Base-by-base conservation (phyloP, 2,888 invertebrate genomes). In the Pharmacophagus antenor region DNA sequence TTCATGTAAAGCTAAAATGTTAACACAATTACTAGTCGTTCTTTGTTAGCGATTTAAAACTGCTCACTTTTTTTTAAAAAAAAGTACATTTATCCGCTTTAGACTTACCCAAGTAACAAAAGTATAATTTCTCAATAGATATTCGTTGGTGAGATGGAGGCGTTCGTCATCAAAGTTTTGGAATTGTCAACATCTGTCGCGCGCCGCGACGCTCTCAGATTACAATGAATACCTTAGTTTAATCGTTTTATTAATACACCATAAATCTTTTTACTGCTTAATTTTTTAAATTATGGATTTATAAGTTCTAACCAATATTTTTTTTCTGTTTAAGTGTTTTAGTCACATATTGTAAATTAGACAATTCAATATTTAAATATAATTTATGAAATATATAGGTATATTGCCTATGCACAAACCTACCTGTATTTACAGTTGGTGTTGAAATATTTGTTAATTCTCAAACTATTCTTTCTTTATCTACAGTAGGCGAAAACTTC, bases 161-260 rank as follows among this genome's bases (percentile, higher is more conserved):
- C 80, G 82, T 80, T 80, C 84, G 87, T 85, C 86, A 88, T 86
- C 85, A 85, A 89, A 89, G 82, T 89, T 89, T 79, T 82, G 79
- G 85, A 82, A 88, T 88, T 84, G 89, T 82, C 84, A 82, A 82
- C 89, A 89, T 88, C 88, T 88, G 88, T 81, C 78, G 87, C 85
- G 76, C 81, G 73, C 78, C 79, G 78, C 84, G 79, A 77, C 83
- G 83, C 84, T 85, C 84, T 69, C 88, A 84, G 89, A 90, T 90
- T 89, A 89, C 88, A 84, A 79, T 76, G 75, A 81, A 79, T 84
- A 85, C 88, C 84, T 88, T 87, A 84, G 81, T 88, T 89, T 88
- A 90, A 90, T 90, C 89, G 89, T 89, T 89, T 88, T 88, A 89
- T 88, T 89, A 88, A 89, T 88, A 88, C 88, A 85, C 86, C 87